A percentile compares a stretch with the other conserved stretches of the same genome.
Conservation (phyloP, 2,888 invertebrate genomes). For the Agrotis clavis region DNA sequence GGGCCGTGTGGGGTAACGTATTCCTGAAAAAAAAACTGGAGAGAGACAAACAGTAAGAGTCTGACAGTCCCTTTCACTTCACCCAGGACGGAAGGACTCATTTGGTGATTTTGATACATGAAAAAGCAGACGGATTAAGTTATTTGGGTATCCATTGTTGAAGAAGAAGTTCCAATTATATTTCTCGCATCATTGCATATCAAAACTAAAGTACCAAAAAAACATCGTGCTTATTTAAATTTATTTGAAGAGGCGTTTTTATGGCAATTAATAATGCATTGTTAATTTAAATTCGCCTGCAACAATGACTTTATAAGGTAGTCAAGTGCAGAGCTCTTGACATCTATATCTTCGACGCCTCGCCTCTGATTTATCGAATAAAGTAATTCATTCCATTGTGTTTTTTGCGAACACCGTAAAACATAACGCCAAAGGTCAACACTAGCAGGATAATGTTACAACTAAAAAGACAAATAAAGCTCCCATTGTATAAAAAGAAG, state of each 20-base stretch:
- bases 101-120: too few relatives aligned
- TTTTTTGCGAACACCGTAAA: constrained; percentile 68
- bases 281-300: constrained; percentile 46
- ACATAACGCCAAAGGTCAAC: constrained; percentile 76
- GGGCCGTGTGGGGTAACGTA: too few relatives aligned
- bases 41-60: too few relatives aligned
- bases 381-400: constrained; percentile 71
- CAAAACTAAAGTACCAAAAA: constrained; percentile 21
- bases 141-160: too few relatives aligned
- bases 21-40: too few relatives aligned
- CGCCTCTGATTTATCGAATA: constrained; percentile 66
- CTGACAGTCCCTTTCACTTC: too few relatives aligned
- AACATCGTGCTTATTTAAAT: background rate
- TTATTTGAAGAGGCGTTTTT: constrained; percentile 36
- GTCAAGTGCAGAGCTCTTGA: constrained; percentile 54
- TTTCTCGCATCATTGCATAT: constrained; percentile 5
- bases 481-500: constrained; percentile 68
- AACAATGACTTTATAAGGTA: constrained; percentile 55
- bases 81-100: too few relatives aligned
- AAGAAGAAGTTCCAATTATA: background rate
- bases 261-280: constrained; percentile 43
- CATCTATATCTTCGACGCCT: constrained; percentile 57
- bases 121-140: too few relatives aligned
- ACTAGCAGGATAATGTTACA: constrained; percentile 76
- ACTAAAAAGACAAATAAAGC: constrained; percentile 69